A percentile compares a stretch with the other conserved stretches of the same genome.
These are phyloP conservation scores for Pycnonotus jocosus DNA, from an alignment of 2,113 vertebrate genomes.

Conservation along the genomic window DNA sequence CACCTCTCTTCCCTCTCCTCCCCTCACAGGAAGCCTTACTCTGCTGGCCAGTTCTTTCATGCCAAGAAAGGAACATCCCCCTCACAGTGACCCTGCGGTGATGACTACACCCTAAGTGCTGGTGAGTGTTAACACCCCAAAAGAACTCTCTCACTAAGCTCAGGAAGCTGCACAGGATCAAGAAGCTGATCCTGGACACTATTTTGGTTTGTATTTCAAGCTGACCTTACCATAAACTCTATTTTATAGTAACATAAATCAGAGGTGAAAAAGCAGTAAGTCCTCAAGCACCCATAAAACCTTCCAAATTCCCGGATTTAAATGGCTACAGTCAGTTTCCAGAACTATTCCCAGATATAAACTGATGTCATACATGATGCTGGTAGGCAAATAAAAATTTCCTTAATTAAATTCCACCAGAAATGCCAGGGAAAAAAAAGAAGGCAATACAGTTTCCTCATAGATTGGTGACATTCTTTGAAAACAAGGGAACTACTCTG, in stretches of 20 bases:
- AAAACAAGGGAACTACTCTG: not conserved
- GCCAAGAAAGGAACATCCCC: not conserved
- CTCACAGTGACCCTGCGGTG: rapidly evolving
- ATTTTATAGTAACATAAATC: not conserved
- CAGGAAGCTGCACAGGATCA: not conserved
- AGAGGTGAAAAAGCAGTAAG: not conserved
- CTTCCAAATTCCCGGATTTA: not conserved
- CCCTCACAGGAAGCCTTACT: not conserved
- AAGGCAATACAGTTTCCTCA: not conserved
- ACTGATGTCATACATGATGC: not conserved
- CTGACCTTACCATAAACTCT: not conserved
- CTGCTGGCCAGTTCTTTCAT: too few species aligned
- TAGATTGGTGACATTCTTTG: not conserved
- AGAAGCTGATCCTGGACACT: not conserved
- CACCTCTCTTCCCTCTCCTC: not conserved
- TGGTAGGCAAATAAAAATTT: not conserved
- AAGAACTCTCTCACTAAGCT: not conserved
- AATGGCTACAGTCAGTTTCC: not conserved
- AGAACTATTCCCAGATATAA: not conserved
- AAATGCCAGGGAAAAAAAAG: not conserved
- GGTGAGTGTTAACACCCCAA: not conserved
- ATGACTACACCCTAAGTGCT: not conserved
- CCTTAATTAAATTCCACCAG: not conserved
- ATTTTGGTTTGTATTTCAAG: not conserved
- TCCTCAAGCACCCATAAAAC: not conserved